These are phyloP conservation scores for Mechanitis messenoides DNA, from an alignment of 2,888 invertebrate species.

Conservation along the genomic window DNA sequence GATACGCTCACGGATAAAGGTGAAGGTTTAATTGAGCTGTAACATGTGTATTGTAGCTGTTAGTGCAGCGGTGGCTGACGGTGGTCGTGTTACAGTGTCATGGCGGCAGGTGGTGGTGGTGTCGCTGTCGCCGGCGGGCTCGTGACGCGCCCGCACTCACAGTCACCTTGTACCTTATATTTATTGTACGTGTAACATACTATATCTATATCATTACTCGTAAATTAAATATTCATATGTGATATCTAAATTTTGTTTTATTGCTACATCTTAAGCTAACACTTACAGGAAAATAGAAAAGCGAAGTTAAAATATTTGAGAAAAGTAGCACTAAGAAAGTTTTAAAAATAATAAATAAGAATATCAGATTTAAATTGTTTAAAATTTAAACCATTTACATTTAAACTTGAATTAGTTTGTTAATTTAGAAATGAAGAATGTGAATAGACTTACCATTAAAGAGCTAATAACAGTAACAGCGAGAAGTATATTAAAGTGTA, in stretches of 20 bases:
- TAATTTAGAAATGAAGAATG: no score
- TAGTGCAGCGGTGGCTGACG: neutral
- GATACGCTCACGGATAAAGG: slow-evolving; percentile 66
- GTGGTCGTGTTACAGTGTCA: slow-evolving; percentile 56
- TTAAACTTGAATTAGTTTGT: no score
- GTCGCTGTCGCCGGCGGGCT: slow-evolving; percentile 77
- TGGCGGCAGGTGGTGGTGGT: slow-evolving; percentile 75
- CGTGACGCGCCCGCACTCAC: slow-evolving; percentile 67
- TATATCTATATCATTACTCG: slow-evolving; percentile 70
- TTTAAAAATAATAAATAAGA: no score
- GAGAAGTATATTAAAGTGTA: slow-evolving; percentile 10
- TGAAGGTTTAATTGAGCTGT: slow-evolving; percentile 26
- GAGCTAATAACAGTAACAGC: slow-evolving; percentile 2
- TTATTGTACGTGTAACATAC: slow-evolving; percentile 70
- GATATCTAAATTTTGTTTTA: slow-evolving; percentile 56
- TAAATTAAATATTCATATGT: slow-evolving; percentile 75
- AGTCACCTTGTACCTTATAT: slow-evolving; percentile 72
- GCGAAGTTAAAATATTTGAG: neutral
- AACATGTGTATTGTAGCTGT: neutral
- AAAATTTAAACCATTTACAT: no score
- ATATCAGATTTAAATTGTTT: no score
- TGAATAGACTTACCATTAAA: slow-evolving; percentile 13
- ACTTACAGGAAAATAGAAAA: slow-evolving; percentile 4
- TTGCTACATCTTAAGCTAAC: slow-evolving; percentile 28
- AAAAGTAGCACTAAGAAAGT: neutral